Conservation (phyloP, 2,113 vertebrate species). For the Macrotus californicus region DNA sequence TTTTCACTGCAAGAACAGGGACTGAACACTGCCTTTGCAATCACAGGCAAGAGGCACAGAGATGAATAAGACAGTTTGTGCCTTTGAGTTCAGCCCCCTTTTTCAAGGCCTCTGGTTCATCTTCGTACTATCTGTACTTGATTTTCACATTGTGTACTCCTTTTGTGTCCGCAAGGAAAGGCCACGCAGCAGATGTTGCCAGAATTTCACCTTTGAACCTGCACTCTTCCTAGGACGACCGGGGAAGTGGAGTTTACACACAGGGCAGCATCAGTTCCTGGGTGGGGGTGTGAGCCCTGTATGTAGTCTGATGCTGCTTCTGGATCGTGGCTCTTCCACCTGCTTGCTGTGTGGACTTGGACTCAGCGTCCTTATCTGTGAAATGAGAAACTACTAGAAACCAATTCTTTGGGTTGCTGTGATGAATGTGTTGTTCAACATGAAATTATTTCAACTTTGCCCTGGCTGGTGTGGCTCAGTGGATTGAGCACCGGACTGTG, state of each 20-base stretch:
- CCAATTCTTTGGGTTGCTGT: background rate
- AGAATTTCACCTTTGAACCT: background rate
- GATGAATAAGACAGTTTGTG: background rate
- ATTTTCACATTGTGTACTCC: background rate
- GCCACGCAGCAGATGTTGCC: too few species aligned
- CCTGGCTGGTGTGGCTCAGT: too few species aligned
- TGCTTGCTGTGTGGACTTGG: background rate
- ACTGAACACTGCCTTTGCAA: background rate
- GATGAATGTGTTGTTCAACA: background rate
- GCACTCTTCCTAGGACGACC: background rate
- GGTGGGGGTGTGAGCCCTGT: background rate
- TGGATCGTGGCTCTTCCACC: background rate
- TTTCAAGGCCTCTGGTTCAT: background rate
- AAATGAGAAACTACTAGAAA: background rate
- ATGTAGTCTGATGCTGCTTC: background rate
- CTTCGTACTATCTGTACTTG: background rate
- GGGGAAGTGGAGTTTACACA: background rate
- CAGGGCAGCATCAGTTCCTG: rapidly evolving
- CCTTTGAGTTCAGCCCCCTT: background rate
- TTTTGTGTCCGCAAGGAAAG: background rate
- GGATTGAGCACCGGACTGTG: too few species aligned
- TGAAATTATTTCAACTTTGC: background rate
- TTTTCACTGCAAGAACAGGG: background rate
- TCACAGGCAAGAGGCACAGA: background rate
- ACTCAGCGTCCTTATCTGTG: background rate